A percentile compares a stretch with the other conserved stretches of the same genome.
Conservation (phyloP, 2,113 vertebrate species). For the Elaphurus davidianus region DNA sequence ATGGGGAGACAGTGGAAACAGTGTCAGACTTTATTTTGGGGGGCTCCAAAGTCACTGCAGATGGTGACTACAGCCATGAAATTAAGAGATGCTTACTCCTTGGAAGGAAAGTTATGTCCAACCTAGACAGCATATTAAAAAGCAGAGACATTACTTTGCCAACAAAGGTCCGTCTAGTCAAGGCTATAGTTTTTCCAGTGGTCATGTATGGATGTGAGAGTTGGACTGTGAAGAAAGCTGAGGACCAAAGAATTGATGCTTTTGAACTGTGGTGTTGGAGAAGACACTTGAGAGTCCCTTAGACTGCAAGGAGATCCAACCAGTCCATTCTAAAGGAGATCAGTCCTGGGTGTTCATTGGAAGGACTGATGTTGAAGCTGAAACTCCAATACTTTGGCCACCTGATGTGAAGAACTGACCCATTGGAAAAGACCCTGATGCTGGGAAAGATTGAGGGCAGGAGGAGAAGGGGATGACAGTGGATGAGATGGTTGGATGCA, state of each 20-base stretch:
- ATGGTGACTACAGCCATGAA: not conserved
- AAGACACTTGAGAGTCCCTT: not conserved
- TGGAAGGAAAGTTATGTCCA: not conserved
- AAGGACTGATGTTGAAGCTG: not conserved
- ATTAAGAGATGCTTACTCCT: not conserved
- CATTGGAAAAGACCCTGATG: not conserved
- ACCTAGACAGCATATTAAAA: not conserved
- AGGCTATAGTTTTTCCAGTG: not conserved
- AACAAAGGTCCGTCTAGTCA: not conserved
- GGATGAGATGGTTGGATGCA: not conserved
- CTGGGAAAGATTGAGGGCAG: not conserved
- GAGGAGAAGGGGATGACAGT: not conserved
- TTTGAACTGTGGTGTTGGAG: not conserved
- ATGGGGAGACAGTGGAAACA: not conserved
- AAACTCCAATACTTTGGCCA: not conserved
- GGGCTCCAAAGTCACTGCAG: not conserved
- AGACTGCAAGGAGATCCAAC: not conserved
- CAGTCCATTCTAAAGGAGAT: not conserved
- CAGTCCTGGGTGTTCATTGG: not conserved
- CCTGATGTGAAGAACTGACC: not conserved
- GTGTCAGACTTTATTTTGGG: fast-evolving
- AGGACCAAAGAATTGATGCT: fast-evolving
- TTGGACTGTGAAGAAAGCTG: not conserved
- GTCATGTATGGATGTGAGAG: not conserved
- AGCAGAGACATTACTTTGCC: not conserved